Conservation (phyloP, 2,888 invertebrate genomes). For the Autographa gamma region DNA sequence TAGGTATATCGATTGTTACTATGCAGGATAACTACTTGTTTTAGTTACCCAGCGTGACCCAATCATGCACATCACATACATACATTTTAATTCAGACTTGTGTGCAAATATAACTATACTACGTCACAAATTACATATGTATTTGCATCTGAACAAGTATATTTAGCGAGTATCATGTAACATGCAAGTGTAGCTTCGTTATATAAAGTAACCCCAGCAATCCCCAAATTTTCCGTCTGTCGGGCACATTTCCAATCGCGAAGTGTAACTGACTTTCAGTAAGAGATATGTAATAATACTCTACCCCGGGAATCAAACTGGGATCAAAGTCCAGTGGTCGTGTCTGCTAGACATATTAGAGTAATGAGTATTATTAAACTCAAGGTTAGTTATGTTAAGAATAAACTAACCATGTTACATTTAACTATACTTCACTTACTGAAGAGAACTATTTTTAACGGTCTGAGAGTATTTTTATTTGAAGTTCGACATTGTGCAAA, state of each 20-base stretch:
- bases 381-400: slow-evolving; percentile 35
- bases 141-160: neutral
- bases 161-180: neutral
- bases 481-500: no score
- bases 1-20: no score
- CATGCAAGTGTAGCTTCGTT: neutral
- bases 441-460: neutral
- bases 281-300: slow-evolving; percentile 22
- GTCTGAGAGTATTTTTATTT: no score
- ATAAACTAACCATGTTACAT: slow-evolving; percentile 10
- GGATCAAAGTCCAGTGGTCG: slow-evolving; percentile 39
- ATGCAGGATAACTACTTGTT: no score
- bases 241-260: slow-evolving; percentile 49
- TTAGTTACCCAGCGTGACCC: no score
- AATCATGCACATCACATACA: no score
- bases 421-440: neutral
- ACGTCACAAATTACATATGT: neutral
- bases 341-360: slow-evolving; percentile 22
- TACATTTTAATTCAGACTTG: no score
- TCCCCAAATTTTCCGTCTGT: slow-evolving; percentile 17
- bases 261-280: slow-evolving; percentile 25
- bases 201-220: slow-evolving; percentile 16
- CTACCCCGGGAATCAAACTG: slow-evolving; percentile 19
- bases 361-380: slow-evolving; percentile 51
- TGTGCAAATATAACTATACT: no score